Evolutionary conservation across 2,113 vertebrate genomes (phyloP), one percentile per base, ranked within the genome.

Genomic region (Gnathonemus echidnorhynchus): DNA sequence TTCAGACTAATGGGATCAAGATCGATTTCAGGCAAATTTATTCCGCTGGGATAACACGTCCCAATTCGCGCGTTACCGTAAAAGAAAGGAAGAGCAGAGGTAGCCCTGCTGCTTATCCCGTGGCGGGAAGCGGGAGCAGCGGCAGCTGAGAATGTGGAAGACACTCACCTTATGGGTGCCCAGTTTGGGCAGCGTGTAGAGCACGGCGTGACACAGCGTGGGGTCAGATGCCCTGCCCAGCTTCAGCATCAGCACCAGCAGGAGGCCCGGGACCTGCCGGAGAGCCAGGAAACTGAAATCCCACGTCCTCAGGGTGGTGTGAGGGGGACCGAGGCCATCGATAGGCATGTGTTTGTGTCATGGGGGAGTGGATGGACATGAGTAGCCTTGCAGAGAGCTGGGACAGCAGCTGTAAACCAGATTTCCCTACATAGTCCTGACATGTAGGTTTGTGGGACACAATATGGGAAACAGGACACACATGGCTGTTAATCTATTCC

Each of bases 101-200:
- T 5, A 31, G 42, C 48, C 15, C 31, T 24, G 9, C 9, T 3
- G 62, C 74, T 17, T 49, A 31, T 31, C 49, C 15, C 2, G 9
- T 5, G 24, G 49, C 27, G 13, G 49, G 8, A 87, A 17, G 48
- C 13, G 1, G 27, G 49, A 39, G 7, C 21, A 52, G 9, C n/a
- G 2, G 13, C n/a, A 87, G n/a, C 13, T 11, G 9, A 3, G 85
- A 35, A 24, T 9, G 56, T 39, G 88, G n/a, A 70, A 31, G 1
- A 83, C 45, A 6, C 56, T 91, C 91, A 99, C 98, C 98, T 98
- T 98, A 89, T 99, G 97, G 62, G 97, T 97, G 58, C 97, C 97
- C 7, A 99, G 95, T 50, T 94, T 90, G 74, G 98, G 98, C 88
- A 99, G 95, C 0, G 97, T 97, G 93, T 97, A 97, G 48, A 99